Base-by-base conservation (phyloP, 2,797 vertebrate species). In the Ispidina picta region DNA sequence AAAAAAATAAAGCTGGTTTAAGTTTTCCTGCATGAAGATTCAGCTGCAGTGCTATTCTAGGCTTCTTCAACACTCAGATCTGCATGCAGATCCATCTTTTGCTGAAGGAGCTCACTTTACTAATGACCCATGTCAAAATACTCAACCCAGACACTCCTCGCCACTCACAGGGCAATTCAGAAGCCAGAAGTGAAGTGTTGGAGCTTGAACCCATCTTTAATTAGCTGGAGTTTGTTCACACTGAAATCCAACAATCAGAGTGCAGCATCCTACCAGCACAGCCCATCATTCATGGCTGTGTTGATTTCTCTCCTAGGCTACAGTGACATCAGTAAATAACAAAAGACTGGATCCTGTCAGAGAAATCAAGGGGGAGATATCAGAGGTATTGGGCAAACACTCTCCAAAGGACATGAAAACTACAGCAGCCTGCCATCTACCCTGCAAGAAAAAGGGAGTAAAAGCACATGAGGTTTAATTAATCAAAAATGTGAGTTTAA, bases 281-380 rank as follows among this genome's bases (percentile, higher is more conserved):
- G 39, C 58, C 79, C 66, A 48, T 96, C 92, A 96, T 94, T 96
- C 87, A 91, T 20, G 8, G 69, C 48, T 55, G 31, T 90, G 77
- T 94, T 95, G 90, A 87, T 93, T 93, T 94, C 85, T 96, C 95
- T 95, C 91, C 92, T 87, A 92, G 95, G 91, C 81, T 95, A 94
- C 91, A 92, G 76, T 94, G 92, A 93, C 92, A 94, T 92, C 92
- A 91, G 83, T 94, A 91, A 95, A 93, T 87, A 92, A 94, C 85
- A 92, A 85, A 95, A 88, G 73, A 88, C 71, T 83, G 73, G 72
- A 69, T 88, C 48, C 87, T 92, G 83, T 86, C 73, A 90, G 91
- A 89, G 86, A 94, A 86, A 81, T 82, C 54, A 23, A 90, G 90
- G 72, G 76, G 54, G 56, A 92, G 63, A 35, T 88, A 88, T 60